phyloP scores from a whole-genome alignment of 2,113 vertebrate genomes.

The Bambusicola thoracicus region DNA sequence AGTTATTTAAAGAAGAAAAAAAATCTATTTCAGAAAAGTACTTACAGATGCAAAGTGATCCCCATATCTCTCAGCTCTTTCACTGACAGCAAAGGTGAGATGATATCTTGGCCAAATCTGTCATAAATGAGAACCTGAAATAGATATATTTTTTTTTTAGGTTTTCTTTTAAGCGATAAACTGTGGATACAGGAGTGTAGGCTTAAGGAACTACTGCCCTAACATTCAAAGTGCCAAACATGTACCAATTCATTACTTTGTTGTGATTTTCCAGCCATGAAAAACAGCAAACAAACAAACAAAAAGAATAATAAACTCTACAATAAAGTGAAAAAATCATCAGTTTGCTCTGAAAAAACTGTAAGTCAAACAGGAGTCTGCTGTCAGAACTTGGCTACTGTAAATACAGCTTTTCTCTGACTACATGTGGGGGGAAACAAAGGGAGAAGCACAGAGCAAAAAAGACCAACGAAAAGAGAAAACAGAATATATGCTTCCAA shows the following conservation, averaged over 20 bases:
- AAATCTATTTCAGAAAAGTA: neutral
- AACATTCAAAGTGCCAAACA: neutral
- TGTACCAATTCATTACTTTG: neutral
- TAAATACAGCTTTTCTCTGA: neutral
- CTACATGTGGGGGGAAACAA: neutral
- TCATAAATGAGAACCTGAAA: slow-evolving; percentile 96
- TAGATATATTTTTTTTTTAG: neutral
- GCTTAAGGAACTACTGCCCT: neutral
- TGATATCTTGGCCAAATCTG: slow-evolving; percentile 98
- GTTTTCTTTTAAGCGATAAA: neutral
- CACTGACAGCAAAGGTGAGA: slow-evolving; percentile 94
- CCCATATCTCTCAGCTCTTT: slow-evolving; percentile 98
- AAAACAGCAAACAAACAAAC: neutral
- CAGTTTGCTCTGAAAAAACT: neutral
- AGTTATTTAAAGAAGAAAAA: neutral
- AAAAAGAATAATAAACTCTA: neutral
- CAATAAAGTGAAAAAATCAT: neutral
- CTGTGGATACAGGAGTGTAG: neutral
- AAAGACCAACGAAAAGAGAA: neutral
- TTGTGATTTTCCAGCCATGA: neutral
- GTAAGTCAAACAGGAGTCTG: neutral
- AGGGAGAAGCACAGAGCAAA: neutral
- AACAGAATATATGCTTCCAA: neutral
- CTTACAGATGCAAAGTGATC: slow-evolving; percentile 95
- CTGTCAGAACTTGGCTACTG: neutral